phyloP scores from a whole-genome alignment of 2,888 invertebrate genomes.

The Cheilosia variabilis region DNA sequence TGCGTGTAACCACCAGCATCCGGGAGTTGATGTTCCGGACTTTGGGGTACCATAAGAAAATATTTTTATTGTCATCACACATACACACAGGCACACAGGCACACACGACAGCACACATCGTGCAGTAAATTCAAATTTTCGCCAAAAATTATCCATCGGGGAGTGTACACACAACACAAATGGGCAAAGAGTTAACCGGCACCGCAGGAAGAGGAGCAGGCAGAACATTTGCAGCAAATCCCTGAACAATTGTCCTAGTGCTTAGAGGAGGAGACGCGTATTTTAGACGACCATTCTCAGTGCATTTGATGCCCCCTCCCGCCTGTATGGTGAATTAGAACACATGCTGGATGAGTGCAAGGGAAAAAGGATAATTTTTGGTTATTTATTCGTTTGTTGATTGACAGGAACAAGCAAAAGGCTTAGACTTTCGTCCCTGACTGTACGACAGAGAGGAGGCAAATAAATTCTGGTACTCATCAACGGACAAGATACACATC shows the following conservation, averaged over 20 bases:
- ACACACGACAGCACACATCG: conserved; percentile 37
- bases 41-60: conserved; percentile 69
- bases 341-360: conserved; percentile 32
- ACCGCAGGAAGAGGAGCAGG: conserved; percentile 10
- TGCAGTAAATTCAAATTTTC: conserved; percentile 72
- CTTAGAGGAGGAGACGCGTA: conserved; percentile 5
- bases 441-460: conserved; percentile 1
- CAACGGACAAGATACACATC: conserved; percentile 67
- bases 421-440: conserved; percentile 58
- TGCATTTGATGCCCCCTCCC: conserved; percentile 57
- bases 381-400: conserved; percentile 72
- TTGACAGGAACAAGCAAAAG: conserved; percentile 73
- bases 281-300: conserved; percentile 15
- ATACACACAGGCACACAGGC: conserved; percentile 14
- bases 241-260: conserved; percentile 49
- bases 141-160: conserved; percentile 60
- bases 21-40: conserved; percentile 73
- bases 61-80: conserved; percentile 66
- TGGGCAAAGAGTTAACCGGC: conserved; percentile 8
- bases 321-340: conserved; percentile 35
- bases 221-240: conserved; percentile 48
- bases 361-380: conserved; percentile 68
- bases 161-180: conserved; percentile 41
- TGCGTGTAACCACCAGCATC: conserved; percentile 73
- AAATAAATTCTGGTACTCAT: conserved; percentile 68